Base-by-base conservation (phyloP, 2,888 invertebrate genomes). In the Gnatocerus cornutus region DNA sequence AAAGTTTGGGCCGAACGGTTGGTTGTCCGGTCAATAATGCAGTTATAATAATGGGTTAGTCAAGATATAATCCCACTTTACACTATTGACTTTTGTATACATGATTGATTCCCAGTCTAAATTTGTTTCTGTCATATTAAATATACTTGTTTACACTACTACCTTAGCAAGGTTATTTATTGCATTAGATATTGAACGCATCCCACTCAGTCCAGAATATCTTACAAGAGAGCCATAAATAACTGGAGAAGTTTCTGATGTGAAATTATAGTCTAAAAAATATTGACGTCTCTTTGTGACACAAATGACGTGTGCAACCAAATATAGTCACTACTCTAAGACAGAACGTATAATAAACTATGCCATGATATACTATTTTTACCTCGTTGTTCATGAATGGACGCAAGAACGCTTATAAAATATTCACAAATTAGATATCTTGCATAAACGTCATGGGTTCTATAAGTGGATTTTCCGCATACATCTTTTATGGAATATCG, bases 301-400 rank as follows among this genome's bases (percentile, higher is more conserved):
- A 46, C n/a, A 46, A 33, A 46, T 59, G 45, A 59, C 59, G 59
- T 59, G 59, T 59, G 16, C 16, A 46, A 45, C 59, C 59, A 33
- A 46, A 59, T 59, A 59, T 59, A 59, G 59, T 8, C 14, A 46
- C 33, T 39, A 16, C 37, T 55, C 8, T 4, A 30, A 52, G 12
- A 52, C 14, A 2, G n/a, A 39, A 39, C 39, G 12, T 43, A 9
- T 58, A 58, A 58, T 58, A 58, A 46, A 46, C 8, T 16, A 45
- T 55, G 16, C 43, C 8, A 12, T 29, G 14, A 12, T 21, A 4
- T 52, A 7, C 33, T 59, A 59, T 59, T 46, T 59, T 30, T 59
- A 46, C 29, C 30, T 56, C 37, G 27, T 5, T 41, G 4, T 43
- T n/a, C 46, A 59, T 59, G 59, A 59, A 59, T 59, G 59, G 59